Conservation (phyloP, 2,797 vertebrate species). For the Tokudaia muenninki region DNA sequence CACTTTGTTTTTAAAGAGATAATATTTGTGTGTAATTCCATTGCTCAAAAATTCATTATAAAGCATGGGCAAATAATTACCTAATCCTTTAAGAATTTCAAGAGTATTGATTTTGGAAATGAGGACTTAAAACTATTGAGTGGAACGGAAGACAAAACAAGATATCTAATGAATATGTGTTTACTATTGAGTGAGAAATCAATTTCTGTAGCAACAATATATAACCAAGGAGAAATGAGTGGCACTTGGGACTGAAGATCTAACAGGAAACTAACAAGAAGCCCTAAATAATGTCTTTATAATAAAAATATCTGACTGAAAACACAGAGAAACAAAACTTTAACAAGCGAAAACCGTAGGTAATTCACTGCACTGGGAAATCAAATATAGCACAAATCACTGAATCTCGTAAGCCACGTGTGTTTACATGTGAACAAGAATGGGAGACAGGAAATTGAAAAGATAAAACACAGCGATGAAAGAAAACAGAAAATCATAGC, state of each 20-base stretch:
- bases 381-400: neutral
- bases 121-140: conserved; percentile 24
- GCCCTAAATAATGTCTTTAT: conserved; percentile 11
- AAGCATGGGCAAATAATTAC: neutral
- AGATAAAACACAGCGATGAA: conserved; percentile 29
- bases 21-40: conserved; percentile 34
- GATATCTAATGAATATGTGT: conserved; percentile 10
- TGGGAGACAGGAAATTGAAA: neutral
- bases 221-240: conserved; percentile 41
- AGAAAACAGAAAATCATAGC: conserved; percentile 44
- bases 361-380: conserved; percentile 50
- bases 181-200: conserved; percentile 37
- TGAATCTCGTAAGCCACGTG: neutral
- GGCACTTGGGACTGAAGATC: neutral
- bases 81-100: conserved; percentile 38
- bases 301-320: conserved; percentile 18
- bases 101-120: conserved; percentile 46
- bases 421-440: neutral
- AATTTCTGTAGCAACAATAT: neutral
- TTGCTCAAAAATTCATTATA: conserved; percentile 49
- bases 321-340: neutral
- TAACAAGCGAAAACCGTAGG: conserved; percentile 11
- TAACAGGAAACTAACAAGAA: conserved; percentile 27
- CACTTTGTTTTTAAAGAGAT: conserved; percentile 21
- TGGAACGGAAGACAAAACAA: conserved; percentile 22